phyloP scores from a whole-genome alignment of 2,888 invertebrate genomes.

The Troides helena region DNA sequence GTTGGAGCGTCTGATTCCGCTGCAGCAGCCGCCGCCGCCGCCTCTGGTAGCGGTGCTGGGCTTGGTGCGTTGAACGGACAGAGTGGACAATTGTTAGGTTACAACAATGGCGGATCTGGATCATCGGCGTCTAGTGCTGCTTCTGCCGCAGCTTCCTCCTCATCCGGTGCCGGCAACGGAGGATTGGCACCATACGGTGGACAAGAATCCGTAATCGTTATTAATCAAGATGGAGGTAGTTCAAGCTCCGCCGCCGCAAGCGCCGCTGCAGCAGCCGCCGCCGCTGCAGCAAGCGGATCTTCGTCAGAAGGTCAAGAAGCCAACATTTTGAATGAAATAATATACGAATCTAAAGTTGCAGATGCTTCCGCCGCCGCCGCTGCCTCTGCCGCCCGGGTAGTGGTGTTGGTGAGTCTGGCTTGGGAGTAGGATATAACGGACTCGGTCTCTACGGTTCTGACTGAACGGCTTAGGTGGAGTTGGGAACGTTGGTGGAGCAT shows the following conservation, averaged over 20 bases:
- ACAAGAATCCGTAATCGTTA: not conserved
- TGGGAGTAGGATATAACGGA: not conserved
- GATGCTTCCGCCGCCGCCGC: conserved; percentile 18
- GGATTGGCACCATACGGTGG: not conserved
- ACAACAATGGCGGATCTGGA: not conserved
- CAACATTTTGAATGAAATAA: conserved; percentile 11
- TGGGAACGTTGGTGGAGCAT: not conserved
- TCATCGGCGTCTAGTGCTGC: conserved; percentile 15
- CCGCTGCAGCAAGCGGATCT: conserved; percentile 1
- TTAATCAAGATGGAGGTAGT: not conserved
- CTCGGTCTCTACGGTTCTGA: not conserved
- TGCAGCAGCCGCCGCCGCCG: conserved; percentile 22
- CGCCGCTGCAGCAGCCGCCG: too few relatives aligned
- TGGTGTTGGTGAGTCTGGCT: not conserved
- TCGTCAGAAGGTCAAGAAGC: not conserved
- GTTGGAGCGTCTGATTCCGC: conserved; percentile 28
- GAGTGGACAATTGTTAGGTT: not conserved
- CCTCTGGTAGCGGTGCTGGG: conserved; percentile 16
- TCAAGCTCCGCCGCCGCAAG: conserved; percentile 17
- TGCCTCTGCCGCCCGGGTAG: not conserved
- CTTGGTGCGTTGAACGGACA: conserved; percentile 3
- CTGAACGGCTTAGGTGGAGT: not conserved
- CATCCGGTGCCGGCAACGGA: conserved; percentile 9
- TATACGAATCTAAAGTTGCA: conserved; percentile 17
- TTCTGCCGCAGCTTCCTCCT: conserved; percentile 8